These are phyloP conservation scores for Actinia tenebrosa DNA, from an alignment of 64 coral and sea anemone genomes.

Conservation along the genomic window DNA sequence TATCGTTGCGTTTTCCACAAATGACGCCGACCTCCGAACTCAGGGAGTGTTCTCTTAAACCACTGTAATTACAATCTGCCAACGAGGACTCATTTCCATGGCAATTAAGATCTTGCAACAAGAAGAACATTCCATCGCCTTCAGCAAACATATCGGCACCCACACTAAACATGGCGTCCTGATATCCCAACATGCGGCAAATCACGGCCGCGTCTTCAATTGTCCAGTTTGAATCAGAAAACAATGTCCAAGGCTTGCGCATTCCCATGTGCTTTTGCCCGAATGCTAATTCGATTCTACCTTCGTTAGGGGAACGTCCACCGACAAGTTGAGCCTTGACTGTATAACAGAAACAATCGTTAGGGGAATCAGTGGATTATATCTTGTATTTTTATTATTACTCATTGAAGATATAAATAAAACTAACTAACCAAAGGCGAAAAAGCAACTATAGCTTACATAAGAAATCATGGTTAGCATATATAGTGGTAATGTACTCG, in stretches of 20 bases:
- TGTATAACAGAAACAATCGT: neutral
- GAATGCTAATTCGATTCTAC: neutral
- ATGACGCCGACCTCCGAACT: slow-evolving; percentile 3
- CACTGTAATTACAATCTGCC: neutral
- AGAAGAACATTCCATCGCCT: neutral
- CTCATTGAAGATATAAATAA: too few species aligned
- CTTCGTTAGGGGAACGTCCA: slow-evolving; percentile 22
- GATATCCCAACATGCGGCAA: slow-evolving; percentile 4
- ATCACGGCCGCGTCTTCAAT: slow-evolving; percentile 1
- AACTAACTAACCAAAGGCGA: too few species aligned
- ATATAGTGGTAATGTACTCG: too few species aligned
- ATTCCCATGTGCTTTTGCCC: neutral
- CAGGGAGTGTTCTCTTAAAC: neutral
- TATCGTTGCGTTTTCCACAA: slow-evolving; percentile 16
- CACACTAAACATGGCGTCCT: slow-evolving; percentile 18
- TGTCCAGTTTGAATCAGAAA: neutral
- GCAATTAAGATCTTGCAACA: slow-evolving; percentile 12
- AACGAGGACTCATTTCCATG: neutral
- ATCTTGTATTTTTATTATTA: too few species aligned
- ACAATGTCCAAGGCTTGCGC: neutral
- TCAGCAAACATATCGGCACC: neutral
- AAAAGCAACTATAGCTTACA: too few species aligned
- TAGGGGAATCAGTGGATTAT: neutral
- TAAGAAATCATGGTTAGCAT: too few species aligned
- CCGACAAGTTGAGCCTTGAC: slow-evolving; percentile 24